Base-by-base conservation (phyloP, 2,113 vertebrate species). In the Peucedramus taeniatus region DNA sequence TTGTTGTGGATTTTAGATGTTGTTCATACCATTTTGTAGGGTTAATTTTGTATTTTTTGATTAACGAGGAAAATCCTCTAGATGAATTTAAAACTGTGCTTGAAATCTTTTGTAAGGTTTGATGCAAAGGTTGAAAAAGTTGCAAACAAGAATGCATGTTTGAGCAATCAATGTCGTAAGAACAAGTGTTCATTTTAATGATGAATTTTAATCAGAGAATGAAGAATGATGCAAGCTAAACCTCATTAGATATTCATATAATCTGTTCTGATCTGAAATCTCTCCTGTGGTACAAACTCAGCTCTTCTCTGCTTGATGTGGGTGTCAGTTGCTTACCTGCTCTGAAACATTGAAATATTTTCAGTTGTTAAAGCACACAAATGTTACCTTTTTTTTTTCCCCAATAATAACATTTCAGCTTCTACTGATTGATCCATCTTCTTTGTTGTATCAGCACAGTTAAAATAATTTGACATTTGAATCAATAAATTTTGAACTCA, bases 171-270 rank as follows among this genome's bases (percentile, higher is more conserved):
- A 0, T 87, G 53, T 82, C 8, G 5, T 87, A 94, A 93, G 31
- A 72, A 61, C 49, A 72, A 61, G 69, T 53, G 28, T 54, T 94
- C 85, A 83, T 87, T 76, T 76, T 77, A 84, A 80, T n/a, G 57
- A 49, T 63, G 82, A 47, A 92, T 82, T 83, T 95, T 87, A 72
- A 93, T 93, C 68, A 75, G 63, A n/a, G n/a, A n/a, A n/a, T n/a
- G n/a, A 74, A 81, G 33, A 75, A 49, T 89, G 69, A 81, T 91
- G 66, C 49, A 90, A 92, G 26, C 78, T 94, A 65, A 83, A 37
- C 8, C 6, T 89, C 40, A 64, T 89, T 86, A 92, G 50, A 50
- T 89, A 86, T 66, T 87, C n/a, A 15, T 81, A 42, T 79, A 39
- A 82, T 63, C 81, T 57, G 40, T 66, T 92, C 42, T 91, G 44